These are phyloP conservation scores for Amphipoea lucens DNA, from an alignment of 2,888 invertebrate species.

Conservation along the genomic window DNA sequence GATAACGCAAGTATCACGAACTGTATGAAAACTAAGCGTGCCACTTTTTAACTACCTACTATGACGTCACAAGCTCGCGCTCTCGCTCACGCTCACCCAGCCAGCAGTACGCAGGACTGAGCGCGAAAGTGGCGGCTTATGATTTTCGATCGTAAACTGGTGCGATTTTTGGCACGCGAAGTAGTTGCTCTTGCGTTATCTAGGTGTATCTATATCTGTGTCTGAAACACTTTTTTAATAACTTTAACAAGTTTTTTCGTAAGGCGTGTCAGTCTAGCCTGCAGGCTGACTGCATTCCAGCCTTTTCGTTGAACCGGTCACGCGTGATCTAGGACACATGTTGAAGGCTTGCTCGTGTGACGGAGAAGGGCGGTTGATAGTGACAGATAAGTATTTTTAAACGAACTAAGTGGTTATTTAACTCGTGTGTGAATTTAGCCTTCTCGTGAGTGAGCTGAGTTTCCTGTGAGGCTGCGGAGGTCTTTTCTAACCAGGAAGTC, in stretches of 20 bases:
- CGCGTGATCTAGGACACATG: constrained; percentile 76
- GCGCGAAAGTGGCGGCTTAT: too few species aligned
- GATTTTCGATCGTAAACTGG: too few species aligned
- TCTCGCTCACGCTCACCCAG: too few species aligned
- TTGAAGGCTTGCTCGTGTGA: constrained; percentile 70
- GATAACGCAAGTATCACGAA: too few species aligned
- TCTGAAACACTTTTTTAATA: constrained; percentile 10
- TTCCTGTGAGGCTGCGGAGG: constrained; percentile 22
- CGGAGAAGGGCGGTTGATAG: constrained; percentile 63
- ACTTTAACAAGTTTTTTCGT: constrained; percentile 58
- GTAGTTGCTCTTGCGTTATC: too few species aligned
- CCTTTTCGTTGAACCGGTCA: constrained; percentile 71
- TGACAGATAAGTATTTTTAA: constrained; percentile 24
- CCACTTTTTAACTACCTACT: too few species aligned
- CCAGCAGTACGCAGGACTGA: too few species aligned
- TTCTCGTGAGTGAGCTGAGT: background rate
- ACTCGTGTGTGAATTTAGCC: background rate
- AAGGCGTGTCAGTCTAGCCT: constrained; percentile 56
- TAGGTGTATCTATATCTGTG: too few species aligned
- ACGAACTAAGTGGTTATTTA: background rate
- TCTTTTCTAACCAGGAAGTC: background rate
- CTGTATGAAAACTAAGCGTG: too few species aligned
- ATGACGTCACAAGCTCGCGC: too few species aligned
- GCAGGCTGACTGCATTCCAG: constrained; percentile 66
- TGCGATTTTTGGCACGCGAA: too few species aligned